Percentiles rank a stretch among this genome's conserved stretches.
Conservation (phyloP, 1,140 invertebrate genomes). For the Drosophila littoralis region DNA sequence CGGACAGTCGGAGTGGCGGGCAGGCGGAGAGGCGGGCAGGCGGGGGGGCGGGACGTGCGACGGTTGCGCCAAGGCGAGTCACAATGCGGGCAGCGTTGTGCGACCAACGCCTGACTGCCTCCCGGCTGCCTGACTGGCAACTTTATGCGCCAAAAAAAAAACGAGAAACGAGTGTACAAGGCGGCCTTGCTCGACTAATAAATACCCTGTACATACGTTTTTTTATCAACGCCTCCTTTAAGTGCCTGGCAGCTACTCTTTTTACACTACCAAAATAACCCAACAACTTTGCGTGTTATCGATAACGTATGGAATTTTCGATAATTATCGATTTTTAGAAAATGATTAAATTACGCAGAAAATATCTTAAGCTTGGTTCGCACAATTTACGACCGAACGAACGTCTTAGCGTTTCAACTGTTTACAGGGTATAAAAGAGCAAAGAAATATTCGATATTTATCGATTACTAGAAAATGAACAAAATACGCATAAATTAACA, state of each 20-base stretch:
- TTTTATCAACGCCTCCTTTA: too few relatives aligned
- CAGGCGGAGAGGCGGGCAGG: not conserved
- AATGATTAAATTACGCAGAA: not conserved
- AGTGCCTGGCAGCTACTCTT: too few relatives aligned
- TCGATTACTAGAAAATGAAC: not conserved
- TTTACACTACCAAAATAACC: too few relatives aligned
- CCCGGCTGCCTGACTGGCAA: conserved; percentile 29
- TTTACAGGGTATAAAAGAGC: not conserved
- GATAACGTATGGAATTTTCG: too few relatives aligned
- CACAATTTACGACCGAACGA: too few relatives aligned
- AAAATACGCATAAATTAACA: not conserved
- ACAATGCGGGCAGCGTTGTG: conserved; percentile 73
- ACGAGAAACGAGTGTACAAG: not conserved
- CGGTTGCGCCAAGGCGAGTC: conserved; percentile 19
- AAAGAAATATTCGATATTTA: conserved; percentile 3
- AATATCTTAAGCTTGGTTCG: not conserved
- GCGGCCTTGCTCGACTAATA: not conserved
- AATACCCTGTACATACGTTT: not conserved
- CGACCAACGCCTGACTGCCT: conserved; percentile 11
- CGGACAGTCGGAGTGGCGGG: not conserved
- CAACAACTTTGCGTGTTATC: too few relatives aligned
- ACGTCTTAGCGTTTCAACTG: not conserved
- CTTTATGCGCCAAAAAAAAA: conserved; percentile 40
- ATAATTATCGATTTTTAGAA: conserved; percentile 4
- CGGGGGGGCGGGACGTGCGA: conserved; percentile 8